phyloP scores from a whole-genome alignment of 2,113 vertebrate species.

The Spilogale gracilis region DNA sequence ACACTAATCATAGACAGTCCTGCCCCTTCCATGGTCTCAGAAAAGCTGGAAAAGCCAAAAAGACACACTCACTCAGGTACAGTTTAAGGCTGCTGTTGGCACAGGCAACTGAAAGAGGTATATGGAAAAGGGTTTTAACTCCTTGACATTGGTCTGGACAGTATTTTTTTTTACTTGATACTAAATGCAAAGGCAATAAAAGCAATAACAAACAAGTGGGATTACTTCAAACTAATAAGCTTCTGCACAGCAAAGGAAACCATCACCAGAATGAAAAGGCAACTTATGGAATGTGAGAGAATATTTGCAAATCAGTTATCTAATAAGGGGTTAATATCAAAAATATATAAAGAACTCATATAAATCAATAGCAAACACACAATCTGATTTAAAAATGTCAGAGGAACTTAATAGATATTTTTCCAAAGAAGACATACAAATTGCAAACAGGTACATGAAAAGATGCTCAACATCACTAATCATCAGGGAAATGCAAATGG shows the following conservation, averaged over 20 bases:
- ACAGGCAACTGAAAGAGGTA: background rate
- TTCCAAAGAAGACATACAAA: background rate
- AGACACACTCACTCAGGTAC: background rate
- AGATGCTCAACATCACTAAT: background rate
- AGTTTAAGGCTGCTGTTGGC: background rate
- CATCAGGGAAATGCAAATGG: background rate
- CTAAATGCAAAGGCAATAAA: background rate
- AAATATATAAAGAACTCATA: slow-evolving; percentile 20
- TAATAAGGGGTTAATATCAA: background rate
- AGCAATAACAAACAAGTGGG: background rate
- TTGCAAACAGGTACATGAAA: background rate
- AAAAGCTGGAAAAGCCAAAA: background rate
- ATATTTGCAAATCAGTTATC: background rate
- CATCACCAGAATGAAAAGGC: background rate
- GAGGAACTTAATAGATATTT: background rate
- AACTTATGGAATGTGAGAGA: background rate
- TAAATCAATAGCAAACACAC: background rate
- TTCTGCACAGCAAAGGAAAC: background rate
- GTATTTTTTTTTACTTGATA: background rate
- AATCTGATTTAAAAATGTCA: background rate
- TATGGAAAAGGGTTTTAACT: background rate
- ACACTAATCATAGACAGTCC: background rate
- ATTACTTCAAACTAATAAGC: background rate
- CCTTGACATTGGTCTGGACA: background rate
- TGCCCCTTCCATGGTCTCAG: background rate